These are phyloP conservation scores for Mystacornis crossleyi DNA, from an alignment of 2,113 vertebrate genomes.

Conservation along the genomic window DNA sequence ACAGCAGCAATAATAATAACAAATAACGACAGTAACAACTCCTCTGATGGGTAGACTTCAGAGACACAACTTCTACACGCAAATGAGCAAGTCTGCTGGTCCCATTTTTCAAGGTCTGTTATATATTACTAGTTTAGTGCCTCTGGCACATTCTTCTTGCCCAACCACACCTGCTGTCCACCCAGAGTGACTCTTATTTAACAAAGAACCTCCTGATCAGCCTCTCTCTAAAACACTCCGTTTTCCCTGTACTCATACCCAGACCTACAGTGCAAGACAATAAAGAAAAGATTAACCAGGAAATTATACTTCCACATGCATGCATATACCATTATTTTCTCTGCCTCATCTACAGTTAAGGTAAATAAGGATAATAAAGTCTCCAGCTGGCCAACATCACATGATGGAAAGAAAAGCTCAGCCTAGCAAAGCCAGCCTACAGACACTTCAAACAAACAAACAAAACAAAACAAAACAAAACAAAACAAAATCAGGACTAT, in stretches of 20 bases:
- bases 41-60: not conserved
- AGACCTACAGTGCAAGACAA: not conserved
- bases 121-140: not conserved
- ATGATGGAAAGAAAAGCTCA: not conserved
- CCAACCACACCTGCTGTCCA: not conserved
- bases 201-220: not conserved
- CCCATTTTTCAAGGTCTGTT: not conserved
- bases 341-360: not conserved
- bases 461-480: too few species aligned
- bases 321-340: not conserved
- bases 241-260: not conserved
- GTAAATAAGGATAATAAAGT: not conserved
- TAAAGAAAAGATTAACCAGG: constrained; percentile 12
- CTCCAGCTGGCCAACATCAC: not conserved
- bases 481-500: not conserved
- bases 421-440: not conserved
- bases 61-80: not conserved
- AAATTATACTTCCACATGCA: not conserved
- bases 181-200: not conserved
- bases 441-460: not conserved
- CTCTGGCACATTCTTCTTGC: not conserved
- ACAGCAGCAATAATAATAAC: not conserved
- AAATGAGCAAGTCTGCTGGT: not conserved
- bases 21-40: not conserved
- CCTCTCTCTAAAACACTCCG: not conserved